Evolutionary conservation across 2,888 invertebrate species (phyloP), one percentile per base, ranked within the genome.

Genomic region (Hemaris fuciformis): DNA sequence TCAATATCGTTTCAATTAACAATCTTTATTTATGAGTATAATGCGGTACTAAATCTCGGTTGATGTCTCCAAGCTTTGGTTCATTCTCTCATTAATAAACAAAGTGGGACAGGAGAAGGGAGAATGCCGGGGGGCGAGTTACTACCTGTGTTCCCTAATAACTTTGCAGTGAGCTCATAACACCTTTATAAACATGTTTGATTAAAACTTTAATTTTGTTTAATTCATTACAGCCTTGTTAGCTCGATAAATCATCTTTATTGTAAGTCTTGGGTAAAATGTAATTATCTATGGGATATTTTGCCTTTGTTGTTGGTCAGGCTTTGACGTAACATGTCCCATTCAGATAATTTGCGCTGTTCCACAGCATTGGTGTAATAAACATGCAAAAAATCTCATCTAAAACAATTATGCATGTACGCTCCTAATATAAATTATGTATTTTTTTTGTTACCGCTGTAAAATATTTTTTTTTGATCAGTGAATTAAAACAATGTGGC

Each of bases 71-170:
- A 64, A 63, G 62, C 62, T 61, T 62, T 62, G 62, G 38, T 63
- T 65, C 60, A 42, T 43, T 62, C 68, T 60, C 76, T 80, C 80
- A 80, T 81, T 82, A 80, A 83, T 81, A 80, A 76, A 76, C 76
- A 79, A 79, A 66, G 61, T 63, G 60, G 62, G 65, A 59, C 56
- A 60, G 56, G 57, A 48, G 56, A 62, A 61, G 57, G 62, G 59
- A 66, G 63, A 68, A 69, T 61, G 59, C 64, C 66, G 66, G 67
- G 64, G 68, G 64, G 59, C 25, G 62, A 61, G 45, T 66, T 65
- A 65, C 72, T 64, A 68, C 66, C 68, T 70, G 61, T 65, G 64
- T 65, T 42, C 62, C 43, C 69, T 73, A 68, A 69, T 73, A 70
- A 70, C 70, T 68, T 65, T 48, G 57, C 41, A 63, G 63, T 63